These are phyloP conservation scores for Acanthornis magna DNA, from an alignment of 2,797 vertebrate genomes.

Conservation along the genomic window DNA sequence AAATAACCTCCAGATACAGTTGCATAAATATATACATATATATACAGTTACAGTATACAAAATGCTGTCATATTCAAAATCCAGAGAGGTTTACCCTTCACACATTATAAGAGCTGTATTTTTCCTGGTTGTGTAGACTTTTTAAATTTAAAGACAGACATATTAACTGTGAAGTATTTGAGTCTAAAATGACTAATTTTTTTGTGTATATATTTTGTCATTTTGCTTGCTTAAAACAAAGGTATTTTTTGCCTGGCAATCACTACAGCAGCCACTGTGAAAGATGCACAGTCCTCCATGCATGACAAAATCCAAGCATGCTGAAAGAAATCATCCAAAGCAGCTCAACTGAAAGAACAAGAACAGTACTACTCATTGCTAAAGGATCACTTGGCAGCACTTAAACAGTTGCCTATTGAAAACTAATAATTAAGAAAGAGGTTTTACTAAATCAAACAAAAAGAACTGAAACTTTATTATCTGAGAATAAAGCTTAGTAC, in stretches of 20 bases:
- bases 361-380: neutral
- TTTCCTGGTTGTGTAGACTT: neutral
- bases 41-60: neutral
- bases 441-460: neutral
- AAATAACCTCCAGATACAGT: neutral
- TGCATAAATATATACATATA: neutral
- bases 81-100: neutral
- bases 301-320: conserved; percentile 1
- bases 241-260: neutral
- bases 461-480: neutral
- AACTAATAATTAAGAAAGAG: neutral
- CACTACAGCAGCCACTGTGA: neutral
- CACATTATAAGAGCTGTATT: neutral
- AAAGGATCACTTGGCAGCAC: neutral
- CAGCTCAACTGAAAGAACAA: neutral
- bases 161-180: neutral
- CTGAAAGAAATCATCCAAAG: neutral
- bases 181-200: neutral
- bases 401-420: neutral
- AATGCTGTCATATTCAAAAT: neutral
- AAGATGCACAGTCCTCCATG: neutral
- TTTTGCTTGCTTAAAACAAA: neutral
- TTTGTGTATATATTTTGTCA: neutral
- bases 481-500: neutral
- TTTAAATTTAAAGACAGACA: neutral